A percentile compares a stretch with the other conserved stretches of the same genome.
phyloP scores from a whole-genome alignment of 2,113 vertebrate genomes.

The Bucco capensis region DNA sequence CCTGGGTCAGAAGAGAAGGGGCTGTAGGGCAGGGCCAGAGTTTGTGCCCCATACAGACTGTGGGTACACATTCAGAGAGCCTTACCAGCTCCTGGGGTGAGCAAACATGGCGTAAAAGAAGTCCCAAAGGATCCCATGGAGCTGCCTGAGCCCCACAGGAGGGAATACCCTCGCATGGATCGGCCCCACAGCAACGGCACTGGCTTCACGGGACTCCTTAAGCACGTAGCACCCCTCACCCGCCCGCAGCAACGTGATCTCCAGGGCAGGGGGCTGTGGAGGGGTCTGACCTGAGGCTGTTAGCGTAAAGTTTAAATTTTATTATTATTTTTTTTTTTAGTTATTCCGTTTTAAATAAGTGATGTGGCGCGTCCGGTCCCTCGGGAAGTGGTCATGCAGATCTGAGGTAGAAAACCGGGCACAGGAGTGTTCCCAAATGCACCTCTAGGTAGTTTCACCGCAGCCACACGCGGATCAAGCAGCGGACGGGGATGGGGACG shows the following conservation, averaged over 20 bases:
- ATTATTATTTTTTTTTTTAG: slow-evolving; percentile 61
- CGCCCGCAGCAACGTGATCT: accelerated
- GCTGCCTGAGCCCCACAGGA: neutral
- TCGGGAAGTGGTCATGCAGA: slow-evolving; percentile 72
- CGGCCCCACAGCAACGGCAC: neutral
- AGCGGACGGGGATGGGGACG: neutral
- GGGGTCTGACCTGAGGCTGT: neutral
- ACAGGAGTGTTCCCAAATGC: slow-evolving; percentile 65
- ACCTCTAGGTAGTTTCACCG: slow-evolving; percentile 80
- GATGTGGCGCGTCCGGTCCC: slow-evolving; percentile 61
- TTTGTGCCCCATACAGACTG: neutral
- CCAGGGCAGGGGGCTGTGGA: neutral
- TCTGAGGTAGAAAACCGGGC: slow-evolving; percentile 79
- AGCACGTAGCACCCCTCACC: neutral
- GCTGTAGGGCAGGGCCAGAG: neutral
- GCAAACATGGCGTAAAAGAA: neutral
- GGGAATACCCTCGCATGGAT: neutral
- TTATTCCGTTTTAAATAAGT: slow-evolving; percentile 70
- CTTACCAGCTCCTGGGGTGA: neutral
- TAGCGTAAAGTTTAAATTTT: slow-evolving; percentile 59
- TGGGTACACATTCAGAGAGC: accelerated
- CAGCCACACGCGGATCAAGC: slow-evolving; percentile 51
- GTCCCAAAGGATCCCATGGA: neutral
- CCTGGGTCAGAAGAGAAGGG: neutral
- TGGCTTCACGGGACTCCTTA: neutral